Base-by-base conservation (phyloP, 2,888 invertebrate species). In the Agrochola litura region DNA sequence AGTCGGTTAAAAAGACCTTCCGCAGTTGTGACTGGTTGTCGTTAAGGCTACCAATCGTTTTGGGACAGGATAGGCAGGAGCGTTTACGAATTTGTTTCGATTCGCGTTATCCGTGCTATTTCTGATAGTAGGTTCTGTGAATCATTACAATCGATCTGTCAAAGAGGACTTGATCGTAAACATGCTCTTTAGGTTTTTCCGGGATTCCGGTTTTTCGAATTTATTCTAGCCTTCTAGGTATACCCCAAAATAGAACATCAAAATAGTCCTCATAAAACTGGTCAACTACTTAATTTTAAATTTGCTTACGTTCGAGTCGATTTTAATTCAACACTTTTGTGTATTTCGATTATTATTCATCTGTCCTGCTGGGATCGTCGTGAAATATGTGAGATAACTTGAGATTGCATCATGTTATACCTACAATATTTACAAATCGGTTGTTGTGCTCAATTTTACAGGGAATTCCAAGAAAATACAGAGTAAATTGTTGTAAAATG, bases 351-450 rank as follows among this genome's bases (percentile, higher is more conserved):
- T 41, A 65, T 79, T 54, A 30, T 60, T 65, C n/a, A 46, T 43
- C 1, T 6, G n/a, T 37, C n/a, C 37, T 54, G 22, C 30, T 43
- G 22, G 22, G 22, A 16, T 37, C 9, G 46, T 67, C 66, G 9
- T 54, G 54, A 58, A 22, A 41, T 30, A 41, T 41, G 9, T 75
- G 30, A 52, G 46, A 61, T 69, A 73, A 58, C 49, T 43, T n/a
- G 14, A 30, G 1, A 76, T 71, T 80, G 70, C 68, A 60, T 64
- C 22, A 72, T 75, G 22, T 80, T 71, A 64, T 66, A n/a, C n/a
- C n/a, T n/a, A n/a, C n/a, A n/a, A n/a, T n/a, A n/a, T n/a, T n/a
- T n/a, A 37, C 5, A 16, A 25, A 72, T 67, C 10, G 19, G 37
- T 52, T 72, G 1, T 52, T 49, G n/a, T 49, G 37, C 30, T 5